Conservation (phyloP, 2,113 vertebrate genomes). For the Anser cygnoides region DNA sequence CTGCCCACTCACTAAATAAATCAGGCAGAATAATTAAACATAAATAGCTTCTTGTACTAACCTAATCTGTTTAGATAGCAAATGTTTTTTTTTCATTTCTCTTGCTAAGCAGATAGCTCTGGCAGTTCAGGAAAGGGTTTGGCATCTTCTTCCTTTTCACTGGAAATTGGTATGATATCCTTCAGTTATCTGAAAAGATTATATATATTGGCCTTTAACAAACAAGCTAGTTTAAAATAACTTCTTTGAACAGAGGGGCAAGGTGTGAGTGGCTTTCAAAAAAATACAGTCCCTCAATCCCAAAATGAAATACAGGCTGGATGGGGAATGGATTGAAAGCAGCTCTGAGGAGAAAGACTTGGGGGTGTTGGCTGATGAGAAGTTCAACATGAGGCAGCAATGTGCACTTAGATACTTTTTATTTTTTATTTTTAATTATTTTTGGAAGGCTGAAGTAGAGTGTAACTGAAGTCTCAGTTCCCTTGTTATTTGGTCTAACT, state of each 20-base stretch:
- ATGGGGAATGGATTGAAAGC: too few relatives aligned
- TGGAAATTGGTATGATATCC: not conserved
- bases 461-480: not conserved
- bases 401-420: too few relatives aligned
- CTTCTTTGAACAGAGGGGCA: not conserved
- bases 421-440: not conserved
- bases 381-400: too few relatives aligned
- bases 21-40: not conserved
- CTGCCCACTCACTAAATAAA: conserved; percentile 24
- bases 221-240: not conserved
- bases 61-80: not conserved
- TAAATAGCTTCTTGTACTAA: not conserved
- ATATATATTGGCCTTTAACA: not conserved
- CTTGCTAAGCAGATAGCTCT: not conserved
- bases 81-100: not conserved
- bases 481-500: not conserved
- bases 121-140: not conserved
- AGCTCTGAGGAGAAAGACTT: too few relatives aligned
- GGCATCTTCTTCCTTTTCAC: not conserved
- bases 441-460: not conserved
- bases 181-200: not conserved
- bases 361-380: too few relatives aligned
- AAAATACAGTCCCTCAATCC: not conserved
- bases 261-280: not conserved
- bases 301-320: too few relatives aligned